phyloP scores from a whole-genome alignment of 2,113 vertebrate genomes.

The Tauraco erythrolophus region DNA sequence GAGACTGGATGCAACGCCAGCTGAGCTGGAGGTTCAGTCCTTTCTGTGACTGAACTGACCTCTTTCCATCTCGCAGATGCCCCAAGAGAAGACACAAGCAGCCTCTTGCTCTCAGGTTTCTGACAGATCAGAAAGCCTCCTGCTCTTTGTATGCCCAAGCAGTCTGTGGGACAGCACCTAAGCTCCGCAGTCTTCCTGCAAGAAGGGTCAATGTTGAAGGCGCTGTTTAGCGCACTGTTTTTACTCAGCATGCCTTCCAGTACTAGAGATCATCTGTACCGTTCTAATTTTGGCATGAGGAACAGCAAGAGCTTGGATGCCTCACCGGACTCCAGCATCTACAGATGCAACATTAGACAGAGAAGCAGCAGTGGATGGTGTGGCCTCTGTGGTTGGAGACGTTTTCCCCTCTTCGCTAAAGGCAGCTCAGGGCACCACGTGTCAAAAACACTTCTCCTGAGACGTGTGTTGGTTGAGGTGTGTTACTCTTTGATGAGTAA shows the following conservation, averaged over 20 bases:
- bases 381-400: background rate
- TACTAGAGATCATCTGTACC: background rate
- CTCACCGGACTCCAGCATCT: background rate
- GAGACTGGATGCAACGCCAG: accelerated
- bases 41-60: background rate
- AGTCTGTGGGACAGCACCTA: background rate
- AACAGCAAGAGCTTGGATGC: background rate
- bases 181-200: background rate
- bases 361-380: background rate
- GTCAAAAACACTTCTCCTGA: background rate
- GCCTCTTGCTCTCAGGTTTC: background rate
- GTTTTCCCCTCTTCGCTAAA: background rate
- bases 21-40: background rate
- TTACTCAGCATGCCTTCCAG: background rate
- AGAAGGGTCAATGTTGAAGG: background rate
- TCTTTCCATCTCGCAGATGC: background rate
- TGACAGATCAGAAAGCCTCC: background rate
- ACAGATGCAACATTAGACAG: background rate
- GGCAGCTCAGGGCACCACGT: background rate
- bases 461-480: background rate
- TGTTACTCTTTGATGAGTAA: background rate
- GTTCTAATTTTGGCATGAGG: background rate
- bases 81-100: background rate
- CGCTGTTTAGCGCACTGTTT: background rate
- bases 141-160: background rate